phyloP scores from a whole-genome alignment of 2,113 vertebrate species.

The Lycocorax pyrrhopterus region DNA sequence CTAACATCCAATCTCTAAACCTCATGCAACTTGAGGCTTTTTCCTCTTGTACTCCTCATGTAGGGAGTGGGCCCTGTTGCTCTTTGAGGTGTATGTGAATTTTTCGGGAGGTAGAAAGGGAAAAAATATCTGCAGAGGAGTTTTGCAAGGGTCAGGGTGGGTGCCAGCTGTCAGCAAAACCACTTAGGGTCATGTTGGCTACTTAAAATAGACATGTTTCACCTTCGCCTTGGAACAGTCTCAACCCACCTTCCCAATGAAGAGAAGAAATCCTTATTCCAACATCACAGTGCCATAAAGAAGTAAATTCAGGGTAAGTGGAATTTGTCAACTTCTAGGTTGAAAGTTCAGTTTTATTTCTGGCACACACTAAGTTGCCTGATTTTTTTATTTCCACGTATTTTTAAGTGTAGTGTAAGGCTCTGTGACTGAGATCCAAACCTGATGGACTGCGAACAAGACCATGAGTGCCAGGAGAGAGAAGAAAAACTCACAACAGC shows the following conservation, averaged over 20 bases:
- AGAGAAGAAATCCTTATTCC: neutral
- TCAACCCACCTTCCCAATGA: neutral
- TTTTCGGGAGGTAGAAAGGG: neutral
- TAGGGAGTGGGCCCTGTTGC: neutral
- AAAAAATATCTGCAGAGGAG: neutral
- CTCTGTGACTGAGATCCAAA: neutral
- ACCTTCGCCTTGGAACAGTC: neutral
- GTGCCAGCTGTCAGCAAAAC: neutral
- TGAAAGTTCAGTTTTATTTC: constrained; percentile 15
- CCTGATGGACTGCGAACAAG: neutral
- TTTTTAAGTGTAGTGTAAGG: neutral
- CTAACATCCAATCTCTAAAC: neutral
- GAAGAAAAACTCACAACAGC: neutral
- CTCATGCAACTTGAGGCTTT: neutral
- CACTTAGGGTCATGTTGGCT: neutral
- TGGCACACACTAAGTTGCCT: neutral
- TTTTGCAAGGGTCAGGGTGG: neutral
- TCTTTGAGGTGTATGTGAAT: neutral
- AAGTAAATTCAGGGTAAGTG: neutral
- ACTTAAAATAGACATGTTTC: neutral
- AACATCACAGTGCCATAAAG: neutral
- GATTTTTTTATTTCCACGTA: neutral
- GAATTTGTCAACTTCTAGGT: neutral
- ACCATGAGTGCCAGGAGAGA: neutral
- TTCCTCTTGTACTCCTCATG: neutral